Percentiles rank a stretch among this genome's conserved stretches.
phyloP scores from a whole-genome alignment of 2,797 vertebrate genomes.

The Neomorphus geoffroyi region DNA sequence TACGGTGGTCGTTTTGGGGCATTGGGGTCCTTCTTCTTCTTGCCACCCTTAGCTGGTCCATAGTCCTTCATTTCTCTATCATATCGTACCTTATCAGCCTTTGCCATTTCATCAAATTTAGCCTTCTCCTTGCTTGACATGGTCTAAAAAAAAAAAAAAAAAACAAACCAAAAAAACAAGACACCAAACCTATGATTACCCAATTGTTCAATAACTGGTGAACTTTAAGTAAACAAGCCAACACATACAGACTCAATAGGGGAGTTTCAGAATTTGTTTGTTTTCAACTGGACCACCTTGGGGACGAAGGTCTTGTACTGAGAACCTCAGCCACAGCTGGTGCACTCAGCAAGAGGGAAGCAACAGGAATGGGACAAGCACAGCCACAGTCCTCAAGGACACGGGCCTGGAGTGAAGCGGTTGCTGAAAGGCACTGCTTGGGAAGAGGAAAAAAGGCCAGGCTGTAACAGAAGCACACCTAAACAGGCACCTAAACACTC shows the following conservation, averaged over 20 bases:
- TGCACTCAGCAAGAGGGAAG: neutral
- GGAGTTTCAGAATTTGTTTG: slow-evolving; percentile 29
- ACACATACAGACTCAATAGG: accelerated
- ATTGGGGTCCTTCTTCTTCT: slow-evolving; percentile 88
- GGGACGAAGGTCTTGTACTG: neutral
- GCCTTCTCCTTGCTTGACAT: slow-evolving; percentile 88
- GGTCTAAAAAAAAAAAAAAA: slow-evolving; percentile 66
- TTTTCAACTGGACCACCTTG: slow-evolving; percentile 22
- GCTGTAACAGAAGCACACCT: neutral
- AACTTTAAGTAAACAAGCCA: slow-evolving; percentile 47
- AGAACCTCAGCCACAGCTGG: neutral
- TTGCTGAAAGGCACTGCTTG: neutral
- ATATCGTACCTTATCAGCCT: slow-evolving; percentile 86
- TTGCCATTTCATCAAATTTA: slow-evolving; percentile 88
- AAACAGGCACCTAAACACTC: accelerated
- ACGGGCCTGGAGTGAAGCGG: neutral
- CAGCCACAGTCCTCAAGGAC: neutral
- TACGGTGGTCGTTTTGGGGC: slow-evolving; percentile 88
- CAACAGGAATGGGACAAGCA: neutral
- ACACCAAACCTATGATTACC: neutral
- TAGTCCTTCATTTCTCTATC: slow-evolving; percentile 89
- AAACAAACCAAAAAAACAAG: neutral
- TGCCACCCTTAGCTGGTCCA: slow-evolving; percentile 84
- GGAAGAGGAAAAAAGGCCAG: neutral
- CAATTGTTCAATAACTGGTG: slow-evolving; percentile 7